These are phyloP conservation scores for Oreocharis arfaki DNA, from an alignment of 2,113 vertebrate genomes.

Conservation along the genomic window DNA sequence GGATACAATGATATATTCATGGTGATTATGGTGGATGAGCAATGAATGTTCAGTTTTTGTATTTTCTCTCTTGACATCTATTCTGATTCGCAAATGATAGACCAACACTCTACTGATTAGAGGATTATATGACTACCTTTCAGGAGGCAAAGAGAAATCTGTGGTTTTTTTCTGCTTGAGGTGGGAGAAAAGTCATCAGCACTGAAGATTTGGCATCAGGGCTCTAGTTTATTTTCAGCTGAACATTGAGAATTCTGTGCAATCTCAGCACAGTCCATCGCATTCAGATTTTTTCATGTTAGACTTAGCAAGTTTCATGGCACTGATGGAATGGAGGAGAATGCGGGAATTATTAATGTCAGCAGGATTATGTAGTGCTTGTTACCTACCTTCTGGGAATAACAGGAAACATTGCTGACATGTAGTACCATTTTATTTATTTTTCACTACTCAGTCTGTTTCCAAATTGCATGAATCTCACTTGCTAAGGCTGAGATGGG, in stretches of 20 bases:
- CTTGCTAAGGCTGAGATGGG: neutral
- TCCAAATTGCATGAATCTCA: neutral
- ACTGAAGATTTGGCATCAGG: conserved; percentile 12
- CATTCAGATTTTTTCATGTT: neutral
- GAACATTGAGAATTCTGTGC: conserved; percentile 51
- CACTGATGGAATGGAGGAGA: conserved; percentile 1
- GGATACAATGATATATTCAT: neutral
- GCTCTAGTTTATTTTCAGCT: conserved; percentile 29
- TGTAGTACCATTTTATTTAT: conserved; percentile 1
- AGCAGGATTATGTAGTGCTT: conserved; percentile 8
- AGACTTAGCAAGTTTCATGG: conserved; percentile 15
- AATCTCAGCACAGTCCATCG: conserved; percentile 24
- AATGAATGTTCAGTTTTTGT: conserved; percentile 3
- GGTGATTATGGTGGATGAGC: neutral
- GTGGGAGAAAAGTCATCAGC: conserved; percentile 33
- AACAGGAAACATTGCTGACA: conserved; percentile 10
- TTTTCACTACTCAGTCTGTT: neutral
- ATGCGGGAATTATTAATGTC: neutral
- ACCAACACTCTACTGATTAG: conserved; percentile 14
- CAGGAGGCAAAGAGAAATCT: conserved; percentile 40
- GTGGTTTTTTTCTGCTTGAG: neutral
- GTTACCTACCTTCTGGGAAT: neutral
- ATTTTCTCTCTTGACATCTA: conserved; percentile 35
- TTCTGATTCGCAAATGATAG: conserved; percentile 53
- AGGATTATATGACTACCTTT: conserved; percentile 43